Evolutionary conservation across 2,113 vertebrate species (phyloP), one percentile per base, ranked within the genome.

Genomic region (Psephotus haematonotus): DNA sequence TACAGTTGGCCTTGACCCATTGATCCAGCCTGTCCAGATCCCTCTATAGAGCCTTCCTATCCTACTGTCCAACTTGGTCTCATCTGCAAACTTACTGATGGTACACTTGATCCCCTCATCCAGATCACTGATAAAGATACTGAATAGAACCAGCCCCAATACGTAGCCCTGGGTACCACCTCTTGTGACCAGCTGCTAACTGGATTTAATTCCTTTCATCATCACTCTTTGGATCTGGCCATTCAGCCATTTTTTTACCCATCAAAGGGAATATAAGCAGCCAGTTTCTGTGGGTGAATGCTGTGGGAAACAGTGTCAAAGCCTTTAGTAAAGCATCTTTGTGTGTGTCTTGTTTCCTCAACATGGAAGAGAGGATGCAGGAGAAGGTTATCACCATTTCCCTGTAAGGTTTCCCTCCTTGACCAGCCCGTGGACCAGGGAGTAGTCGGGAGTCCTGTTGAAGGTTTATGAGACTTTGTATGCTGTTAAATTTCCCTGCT

Each of bases 121-220:
- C 29, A 82, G 13, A 25, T 29, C 4, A 11, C 9, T n/a, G 6
- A 5, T 47, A 29, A 76, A 41, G 10, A 13, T 9, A 28, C 20
- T 28, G 52, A 86, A 37, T 7, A 37, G 69, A 7, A 9, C 18
- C 59, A 29, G 11, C 17, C 1, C 3, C 22, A 47, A 0, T 9
- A 9, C n/a, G 25, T n/a, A 52, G 11, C 44, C 57, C 7, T 33
- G 44, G 59, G 20, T 35, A 3, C 31, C 28, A 33, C 22, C 35
- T 8, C 17, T 59, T 20, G 29, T 39, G 49, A 28, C 35, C 0
- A 0, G 29, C 39, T 20, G 10, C 14, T 7, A 11, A 13, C 71
- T 57, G 70, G 17, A 20, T 49, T 74, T 55, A 33, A 17, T 4
- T 47, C 33, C 17, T 2, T 64, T 9, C 18, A 27, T 7, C 11